phyloP scores from a whole-genome alignment of 2,888 invertebrate species.

The Eupithecia subumbrata region DNA sequence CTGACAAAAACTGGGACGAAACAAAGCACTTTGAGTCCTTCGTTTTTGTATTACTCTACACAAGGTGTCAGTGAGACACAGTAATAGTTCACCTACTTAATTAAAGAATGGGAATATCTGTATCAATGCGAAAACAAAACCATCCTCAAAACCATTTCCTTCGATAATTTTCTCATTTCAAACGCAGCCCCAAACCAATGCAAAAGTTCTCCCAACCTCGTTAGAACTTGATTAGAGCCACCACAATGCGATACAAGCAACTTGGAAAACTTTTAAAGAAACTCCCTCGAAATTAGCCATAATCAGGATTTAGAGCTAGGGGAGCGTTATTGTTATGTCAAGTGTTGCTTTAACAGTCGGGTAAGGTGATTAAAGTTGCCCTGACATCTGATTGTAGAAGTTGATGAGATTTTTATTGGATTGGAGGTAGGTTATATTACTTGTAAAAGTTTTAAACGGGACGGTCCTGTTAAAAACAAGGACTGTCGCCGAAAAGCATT shows the following conservation, averaged over 20 bases:
- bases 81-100: background rate
- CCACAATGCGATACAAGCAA: slow-evolving; percentile 63
- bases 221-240: slow-evolving; percentile 70
- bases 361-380: slow-evolving; percentile 24
- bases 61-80: too few species aligned
- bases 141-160: background rate
- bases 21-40: too few species aligned
- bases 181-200: slow-evolving; percentile 9
- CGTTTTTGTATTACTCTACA: too few species aligned
- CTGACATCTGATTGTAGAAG: slow-evolving; percentile 25
- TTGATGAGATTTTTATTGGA: slow-evolving; percentile 30
- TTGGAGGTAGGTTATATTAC: slow-evolving; percentile 12
- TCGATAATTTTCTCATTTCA: background rate
- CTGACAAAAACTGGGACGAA: too few species aligned
- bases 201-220: slow-evolving; percentile 52
- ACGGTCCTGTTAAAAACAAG: slow-evolving; percentile 6
- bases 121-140: background rate
- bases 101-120: background rate
- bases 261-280: slow-evolving; percentile 57
- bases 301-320: slow-evolving; percentile 42
- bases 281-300: slow-evolving; percentile 37
- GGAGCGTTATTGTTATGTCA: slow-evolving; percentile 29
- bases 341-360: slow-evolving; percentile 34
- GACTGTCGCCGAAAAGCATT: background rate
- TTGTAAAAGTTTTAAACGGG: slow-evolving; percentile 25